phyloP scores from a whole-genome alignment of 2,888 invertebrate genomes.

The Eupithecia centaureata region DNA sequence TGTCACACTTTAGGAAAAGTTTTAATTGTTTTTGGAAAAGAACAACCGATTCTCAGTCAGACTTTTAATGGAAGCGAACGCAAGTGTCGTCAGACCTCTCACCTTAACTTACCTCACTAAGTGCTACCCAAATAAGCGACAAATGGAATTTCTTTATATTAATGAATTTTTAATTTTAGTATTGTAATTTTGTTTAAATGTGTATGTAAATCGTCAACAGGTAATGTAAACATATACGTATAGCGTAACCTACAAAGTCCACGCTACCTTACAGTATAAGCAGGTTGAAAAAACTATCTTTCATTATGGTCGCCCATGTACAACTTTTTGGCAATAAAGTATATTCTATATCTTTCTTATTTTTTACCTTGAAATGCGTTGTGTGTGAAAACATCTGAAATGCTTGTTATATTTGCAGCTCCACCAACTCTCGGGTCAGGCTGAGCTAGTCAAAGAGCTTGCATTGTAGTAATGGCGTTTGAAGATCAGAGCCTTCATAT shows the following conservation, averaged over 20 bases:
- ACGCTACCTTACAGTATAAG: too few species aligned
- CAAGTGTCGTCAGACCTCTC: background rate
- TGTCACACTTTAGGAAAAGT: background rate
- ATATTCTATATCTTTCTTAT: too few species aligned
- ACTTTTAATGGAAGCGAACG: background rate
- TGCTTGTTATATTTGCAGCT: constrained; percentile 38
- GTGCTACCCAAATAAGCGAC: background rate
- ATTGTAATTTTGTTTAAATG: too few species aligned
- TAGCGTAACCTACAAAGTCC: too few species aligned
- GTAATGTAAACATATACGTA: too few species aligned
- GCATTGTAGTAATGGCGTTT: constrained; percentile 36
- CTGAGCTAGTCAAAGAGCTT: constrained; percentile 40
- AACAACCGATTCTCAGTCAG: background rate
- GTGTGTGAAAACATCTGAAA: constrained; percentile 20
- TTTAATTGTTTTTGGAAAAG: background rate
- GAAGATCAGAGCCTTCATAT: constrained; percentile 38
- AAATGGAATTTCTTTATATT: background rate
- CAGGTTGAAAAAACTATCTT: too few species aligned
- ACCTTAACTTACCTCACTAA: background rate
- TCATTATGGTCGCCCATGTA: too few species aligned
- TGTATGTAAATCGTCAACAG: too few species aligned
- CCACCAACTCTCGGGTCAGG: constrained; percentile 40
- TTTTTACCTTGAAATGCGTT: background rate
- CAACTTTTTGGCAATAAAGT: too few species aligned
- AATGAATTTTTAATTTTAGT: too few species aligned